Evolutionary conservation across 2,113 vertebrate species (phyloP), one percentile per base, ranked within the genome.

Genomic region (Thermophis baileyi): DNA sequence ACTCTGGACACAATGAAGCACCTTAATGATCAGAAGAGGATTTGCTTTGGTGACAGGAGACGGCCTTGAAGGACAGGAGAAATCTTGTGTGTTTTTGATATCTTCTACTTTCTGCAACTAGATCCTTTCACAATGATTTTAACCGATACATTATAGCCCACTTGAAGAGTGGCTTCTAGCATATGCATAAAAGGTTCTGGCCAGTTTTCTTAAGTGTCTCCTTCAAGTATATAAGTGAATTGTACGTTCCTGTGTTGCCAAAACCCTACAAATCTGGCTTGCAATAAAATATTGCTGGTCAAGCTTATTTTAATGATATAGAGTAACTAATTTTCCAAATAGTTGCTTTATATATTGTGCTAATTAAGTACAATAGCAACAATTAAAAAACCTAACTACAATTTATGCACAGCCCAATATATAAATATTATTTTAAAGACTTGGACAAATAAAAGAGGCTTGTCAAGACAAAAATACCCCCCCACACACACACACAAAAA

Each of bases 1-100:
- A 92, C 53, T 27, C 30, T 44, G 8, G 22, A 89, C n/a, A 95
- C 93, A 94, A 94, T 92, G 90, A 50, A 47, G 44, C 90, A 55
- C 30, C 30, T 93, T 85, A 44, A 87, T 91, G 92, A 94, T 91
- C 89, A 88, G 91, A 74, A 92, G 57, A 50, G 14, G 40, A 57
- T 89, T 44, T 51, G 35, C 81, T 27, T 47, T n/a, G 60, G 53
- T 91, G 69, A 90, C 69, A 93, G 85, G 88, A 91, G 91, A 63
- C 74, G 57, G 35, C 90, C 88, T 88, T 30, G 88, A 87, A 50
- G 50, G 63, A 87, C 22, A 53, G 89, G 11, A 49, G 46, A 11
- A 57, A 87, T 22, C 87, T 47, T 40, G 27, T 22, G 2, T 69
- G 4, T 0, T 88, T 54, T 88, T 27, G 35, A 49, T 69, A 50